These are phyloP conservation scores for Alfaro cultratus DNA, from an alignment of 2,797 vertebrate species.

Conservation along the genomic window DNA sequence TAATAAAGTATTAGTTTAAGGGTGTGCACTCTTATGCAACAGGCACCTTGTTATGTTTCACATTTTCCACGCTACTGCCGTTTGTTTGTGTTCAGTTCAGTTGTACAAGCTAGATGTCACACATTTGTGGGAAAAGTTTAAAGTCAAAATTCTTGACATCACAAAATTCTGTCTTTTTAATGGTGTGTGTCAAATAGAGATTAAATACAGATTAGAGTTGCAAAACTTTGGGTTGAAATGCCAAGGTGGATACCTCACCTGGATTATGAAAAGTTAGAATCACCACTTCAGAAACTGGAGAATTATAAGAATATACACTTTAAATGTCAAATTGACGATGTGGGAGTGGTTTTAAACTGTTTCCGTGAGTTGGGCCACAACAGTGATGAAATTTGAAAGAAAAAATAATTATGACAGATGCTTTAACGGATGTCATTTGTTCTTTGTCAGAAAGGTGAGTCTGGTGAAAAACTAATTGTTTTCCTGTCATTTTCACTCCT, in stretches of 20 bases:
- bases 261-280: background rate
- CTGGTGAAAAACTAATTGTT: background rate
- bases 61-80: background rate
- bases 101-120: background rate
- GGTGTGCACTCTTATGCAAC: background rate
- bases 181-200: background rate
- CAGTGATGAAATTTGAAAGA: background rate
- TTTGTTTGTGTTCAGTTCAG: background rate
- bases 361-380: conserved; percentile 8
- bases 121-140: background rate
- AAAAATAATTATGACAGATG: background rate
- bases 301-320: background rate
- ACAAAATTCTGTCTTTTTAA: background rate
- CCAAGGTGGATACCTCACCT: background rate
- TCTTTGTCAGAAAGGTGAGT: background rate
- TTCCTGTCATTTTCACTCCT: background rate
- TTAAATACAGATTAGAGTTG: background rate
- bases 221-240: background rate
- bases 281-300: background rate
- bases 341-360: background rate
- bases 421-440: background rate
- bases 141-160: background rate
- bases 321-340: background rate
- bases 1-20: background rate
- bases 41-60: background rate